phyloP scores from a whole-genome alignment of 2,888 invertebrate genomes.

The Hirtodrosophila alboralis region DNA sequence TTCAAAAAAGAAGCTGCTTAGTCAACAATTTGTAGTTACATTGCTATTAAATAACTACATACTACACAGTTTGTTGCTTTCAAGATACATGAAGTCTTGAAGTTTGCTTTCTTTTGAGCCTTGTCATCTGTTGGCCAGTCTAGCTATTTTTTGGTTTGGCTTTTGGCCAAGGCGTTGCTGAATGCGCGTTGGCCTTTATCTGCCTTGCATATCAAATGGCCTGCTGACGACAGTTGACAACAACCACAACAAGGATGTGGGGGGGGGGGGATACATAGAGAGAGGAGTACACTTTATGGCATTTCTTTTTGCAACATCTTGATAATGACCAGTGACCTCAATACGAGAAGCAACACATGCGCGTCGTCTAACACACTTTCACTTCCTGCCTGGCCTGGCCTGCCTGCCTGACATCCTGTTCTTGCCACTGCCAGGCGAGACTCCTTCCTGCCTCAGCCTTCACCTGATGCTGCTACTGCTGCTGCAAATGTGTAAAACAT shows the following conservation, averaged over 20 bases:
- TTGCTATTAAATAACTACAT: conserved; percentile 64
- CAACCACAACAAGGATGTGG: conserved; percentile 8
- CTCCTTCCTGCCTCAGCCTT: neutral
- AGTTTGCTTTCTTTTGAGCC: conserved; percentile 7
- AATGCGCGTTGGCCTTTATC: conserved; percentile 74
- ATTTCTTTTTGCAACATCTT: conserved; percentile 76
- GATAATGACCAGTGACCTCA: conserved; percentile 77
- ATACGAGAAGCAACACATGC: conserved; percentile 56
- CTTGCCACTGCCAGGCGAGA: conserved; percentile 22
- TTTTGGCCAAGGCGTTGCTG: conserved; percentile 48
- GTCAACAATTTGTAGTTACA: conserved; percentile 53
- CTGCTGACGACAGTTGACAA: conserved; percentile 35
- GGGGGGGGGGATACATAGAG: neutral
- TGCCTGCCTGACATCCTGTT: conserved; percentile 12
- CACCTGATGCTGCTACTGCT: conserved; percentile 4
- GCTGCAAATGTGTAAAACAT: conserved; percentile 33
- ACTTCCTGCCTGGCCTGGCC: conserved; percentile 54
- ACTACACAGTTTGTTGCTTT: conserved; percentile 34
- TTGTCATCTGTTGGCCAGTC: conserved; percentile 33
- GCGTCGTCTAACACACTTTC: conserved; percentile 66
- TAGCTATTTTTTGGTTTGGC: too few relatives aligned
- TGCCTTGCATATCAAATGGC: conserved; percentile 78
- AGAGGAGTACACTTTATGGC: conserved; percentile 53
- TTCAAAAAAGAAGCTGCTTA: conserved; percentile 34
- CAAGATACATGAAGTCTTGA: conserved; percentile 31